A percentile compares a stretch with the other conserved stretches of the same genome.
These are phyloP conservation scores for Monoplex corrugatus DNA, from an alignment of 2,888 invertebrate species.

Conservation along the genomic window DNA sequence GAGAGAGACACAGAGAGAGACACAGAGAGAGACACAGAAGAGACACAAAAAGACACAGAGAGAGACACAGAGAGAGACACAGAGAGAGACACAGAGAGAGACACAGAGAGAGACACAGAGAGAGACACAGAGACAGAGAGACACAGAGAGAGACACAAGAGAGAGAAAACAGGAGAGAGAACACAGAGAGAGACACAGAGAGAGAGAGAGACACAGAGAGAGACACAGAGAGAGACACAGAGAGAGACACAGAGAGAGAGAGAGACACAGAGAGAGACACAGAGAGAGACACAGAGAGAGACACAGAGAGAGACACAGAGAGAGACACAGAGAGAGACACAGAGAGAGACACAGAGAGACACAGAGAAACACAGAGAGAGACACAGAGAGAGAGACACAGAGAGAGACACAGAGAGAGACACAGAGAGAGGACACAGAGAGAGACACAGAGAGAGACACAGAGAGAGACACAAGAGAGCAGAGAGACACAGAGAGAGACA, in stretches of 20 bases:
- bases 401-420: no score
- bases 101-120: conserved; percentile 25
- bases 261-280: no score
- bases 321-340: not conserved
- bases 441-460: no score
- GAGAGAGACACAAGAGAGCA: no score
- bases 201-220: not conserved
- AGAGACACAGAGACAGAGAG: not conserved
- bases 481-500: no score
- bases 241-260: not conserved
- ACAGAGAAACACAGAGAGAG: no score
- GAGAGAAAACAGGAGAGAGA: not conserved
- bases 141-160: not conserved
- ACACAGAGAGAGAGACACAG: no score
- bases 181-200: not conserved
- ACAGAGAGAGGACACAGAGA: no score
- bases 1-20: not conserved
- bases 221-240: not conserved
- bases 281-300: no score
- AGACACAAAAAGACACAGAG: not conserved
- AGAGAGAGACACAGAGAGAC: no score
- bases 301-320: not conserved
- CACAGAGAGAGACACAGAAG: not conserved
- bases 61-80: not conserved
- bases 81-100: not conserved